Evolutionary conservation across 2,113 vertebrate species (phyloP), one percentile per base, ranked within the genome.

Genomic region (Chlorodrepanis virens): DNA sequence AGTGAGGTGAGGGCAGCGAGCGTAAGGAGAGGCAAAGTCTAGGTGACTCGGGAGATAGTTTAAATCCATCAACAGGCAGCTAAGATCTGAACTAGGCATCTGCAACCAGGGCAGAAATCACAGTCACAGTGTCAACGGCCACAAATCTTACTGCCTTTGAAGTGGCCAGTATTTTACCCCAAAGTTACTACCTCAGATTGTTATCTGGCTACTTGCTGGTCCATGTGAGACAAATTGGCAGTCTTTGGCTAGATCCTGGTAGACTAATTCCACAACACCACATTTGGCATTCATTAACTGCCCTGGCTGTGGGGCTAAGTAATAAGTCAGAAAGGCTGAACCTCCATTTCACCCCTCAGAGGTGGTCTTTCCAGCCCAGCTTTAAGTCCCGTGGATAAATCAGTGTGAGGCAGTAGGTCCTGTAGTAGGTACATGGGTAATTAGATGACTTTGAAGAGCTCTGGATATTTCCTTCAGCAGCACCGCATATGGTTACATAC

Each of bases 281-380:
- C 93, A 95, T 97, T 96, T 97, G 97, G 96, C 91, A 96, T 96
- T 96, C 92, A 96, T 97, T 97, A 97, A 69, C 76, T 93, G 69
- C 87, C 89, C 74, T 91, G 90, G 91, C 89, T 91, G 90, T 93
- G 96, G 83, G 85, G 69, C 92, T 94, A 86, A 93, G 59, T 59
- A 81, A 57, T 74, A 96, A 92, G 79, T 71, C 68, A 79, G 79
- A 84, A 85, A 93, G 54, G 50, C 84, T 91, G 96, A 94, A 95
- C 86, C 77, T 96, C 76, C 45, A 84, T 90, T 93, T 97, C 96
- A 96, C 90, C 93, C 86, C 88, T 96, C 95, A 84, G 65, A 92
- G 95, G 94, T 96, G 95, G 96, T 97, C 96, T 78, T 78, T 82
- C 53, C 53, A 92, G 88, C 28, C 47, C 72, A 64, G 52, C 57